Percentiles rank a stretch among this genome's conserved stretches.
phyloP scores from a whole-genome alignment of 1,140 invertebrate genomes.

The Muscidifurax raptorellus region DNA sequence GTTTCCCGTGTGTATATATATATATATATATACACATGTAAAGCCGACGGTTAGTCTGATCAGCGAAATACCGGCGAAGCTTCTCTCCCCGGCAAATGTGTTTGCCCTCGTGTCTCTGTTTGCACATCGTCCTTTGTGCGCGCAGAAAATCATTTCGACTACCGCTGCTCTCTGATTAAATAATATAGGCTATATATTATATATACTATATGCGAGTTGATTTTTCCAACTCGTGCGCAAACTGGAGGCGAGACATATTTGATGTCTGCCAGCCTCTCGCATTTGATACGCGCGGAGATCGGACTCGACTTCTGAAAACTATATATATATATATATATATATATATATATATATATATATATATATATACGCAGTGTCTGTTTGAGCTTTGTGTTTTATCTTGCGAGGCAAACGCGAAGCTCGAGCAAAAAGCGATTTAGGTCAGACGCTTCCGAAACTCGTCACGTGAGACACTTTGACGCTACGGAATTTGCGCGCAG shows the following conservation, averaged over 20 bases:
- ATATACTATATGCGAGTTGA: background rate
- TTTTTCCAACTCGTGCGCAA: no score
- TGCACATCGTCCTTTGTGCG: conserved; percentile 2
- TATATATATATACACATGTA: no score
- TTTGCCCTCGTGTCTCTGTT: conserved; percentile 1
- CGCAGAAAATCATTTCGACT: background rate
- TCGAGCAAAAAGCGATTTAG: background rate
- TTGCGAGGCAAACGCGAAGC: background rate
- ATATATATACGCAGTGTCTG: no score
- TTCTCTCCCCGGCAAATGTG: background rate
- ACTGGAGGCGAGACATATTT: no score
- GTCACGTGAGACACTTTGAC: background rate
- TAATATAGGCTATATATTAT: background rate
- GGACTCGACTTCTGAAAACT: no score
- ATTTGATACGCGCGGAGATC: no score
- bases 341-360: no score
- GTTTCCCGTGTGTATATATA: background rate
- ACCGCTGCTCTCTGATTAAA: background rate
- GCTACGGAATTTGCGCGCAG: background rate
- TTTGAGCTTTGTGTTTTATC: background rate
- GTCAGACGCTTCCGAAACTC: background rate
- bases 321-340: no score
- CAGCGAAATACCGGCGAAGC: background rate
- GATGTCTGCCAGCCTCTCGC: no score
- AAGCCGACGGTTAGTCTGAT: background rate